A percentile compares a stretch with the other conserved stretches of the same genome.
Evolutionary conservation across 2,888 invertebrate species (phyloP).

Genomic region (Drosophila paramelanica): DNA sequence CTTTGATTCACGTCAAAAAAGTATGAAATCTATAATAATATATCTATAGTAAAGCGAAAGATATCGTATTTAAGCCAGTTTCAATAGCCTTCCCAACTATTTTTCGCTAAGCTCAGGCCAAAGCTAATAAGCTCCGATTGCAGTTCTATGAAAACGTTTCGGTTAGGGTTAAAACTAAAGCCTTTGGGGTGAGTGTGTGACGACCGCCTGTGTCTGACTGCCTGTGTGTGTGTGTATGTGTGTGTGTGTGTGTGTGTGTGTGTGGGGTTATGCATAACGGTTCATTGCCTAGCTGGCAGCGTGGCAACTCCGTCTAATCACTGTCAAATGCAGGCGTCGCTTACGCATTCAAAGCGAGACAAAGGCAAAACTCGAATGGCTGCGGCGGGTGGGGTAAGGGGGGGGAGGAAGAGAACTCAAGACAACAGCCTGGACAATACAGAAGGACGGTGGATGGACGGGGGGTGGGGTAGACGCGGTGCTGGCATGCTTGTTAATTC

Average conservation of each 20-base stretch:
- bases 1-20: too few relatives aligned
- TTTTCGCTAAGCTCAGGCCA: conserved; percentile 9
- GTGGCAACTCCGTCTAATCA: conserved; percentile 80
- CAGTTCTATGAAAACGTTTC: conserved; percentile 26
- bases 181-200: conserved; percentile 48
- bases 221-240: conserved; percentile 5
- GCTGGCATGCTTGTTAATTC: conserved; percentile 81
- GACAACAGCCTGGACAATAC: conserved; percentile 47
- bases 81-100: neutral
- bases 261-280: conserved; percentile 68
- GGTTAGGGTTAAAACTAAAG: conserved; percentile 47
- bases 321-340: conserved; percentile 83
- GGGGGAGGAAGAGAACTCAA: conserved; percentile 37
- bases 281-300: conserved; percentile 63
- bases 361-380: conserved; percentile 53
- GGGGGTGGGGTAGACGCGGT: neutral
- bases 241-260: conserved; percentile 22
- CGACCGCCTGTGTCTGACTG: conserved; percentile 42
- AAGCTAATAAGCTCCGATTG: conserved; percentile 32
- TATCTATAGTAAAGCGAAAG: too few relatives aligned
- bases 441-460: neutral
- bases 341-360: conserved; percentile 76
- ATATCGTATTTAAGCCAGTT: too few relatives aligned
- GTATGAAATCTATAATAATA: too few relatives aligned
- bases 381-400: neutral